Base-by-base conservation (phyloP, 2,113 vertebrate genomes). In the Sinocyclocheilus grahami region DNA sequence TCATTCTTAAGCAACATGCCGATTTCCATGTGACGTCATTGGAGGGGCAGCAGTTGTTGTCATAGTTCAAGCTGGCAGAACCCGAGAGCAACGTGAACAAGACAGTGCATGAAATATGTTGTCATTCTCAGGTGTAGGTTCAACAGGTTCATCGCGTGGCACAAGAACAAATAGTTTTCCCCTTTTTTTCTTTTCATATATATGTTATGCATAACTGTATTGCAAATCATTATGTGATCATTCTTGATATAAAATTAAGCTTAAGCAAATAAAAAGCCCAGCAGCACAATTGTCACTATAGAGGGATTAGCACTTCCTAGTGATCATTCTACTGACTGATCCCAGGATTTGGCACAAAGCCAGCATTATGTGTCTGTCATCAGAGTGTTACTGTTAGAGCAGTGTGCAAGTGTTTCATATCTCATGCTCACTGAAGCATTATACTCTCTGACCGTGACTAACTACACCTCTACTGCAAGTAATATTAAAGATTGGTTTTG, bases 321-420 rank as follows among this genome's bases (percentile, higher is more conserved):
- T 13, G 5, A n/a, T 16, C 27, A 80, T 39, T 37, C 9, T 55
- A 58, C 10, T n/a, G 22, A 42, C 58, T 27, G 22, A 63, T 39
- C 37, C 55, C 48, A 42, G 24, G 39, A 22, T 30, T 37, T 37
- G 27, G 18, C 22, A 69, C 18, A 67, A 53, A 71, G 65, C 27
- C 24, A 71, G 51, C 22, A 69, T 69, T 4, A 33, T 37, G 42
- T 71, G 65, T 83, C 81, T 69, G 63, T 83, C 81, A 83, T 83
- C 81, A 71, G 20, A 46, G 37, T 39, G 55, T 48, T 82, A 39
- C 79, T 48, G 79, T 67, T 62, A 72, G 27, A 80, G 22, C 71
- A 71, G 10, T 37, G 9, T 71, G 74, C 58, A 22, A 60, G 22
- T 60, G 58, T 76, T 62, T 30, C 78, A 86, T 88, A 71, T 27